Evolutionary conservation across 2,888 invertebrate genomes (phyloP), one percentile per base, ranked within the genome.

Genomic region (Eupithecia vulgata): DNA sequence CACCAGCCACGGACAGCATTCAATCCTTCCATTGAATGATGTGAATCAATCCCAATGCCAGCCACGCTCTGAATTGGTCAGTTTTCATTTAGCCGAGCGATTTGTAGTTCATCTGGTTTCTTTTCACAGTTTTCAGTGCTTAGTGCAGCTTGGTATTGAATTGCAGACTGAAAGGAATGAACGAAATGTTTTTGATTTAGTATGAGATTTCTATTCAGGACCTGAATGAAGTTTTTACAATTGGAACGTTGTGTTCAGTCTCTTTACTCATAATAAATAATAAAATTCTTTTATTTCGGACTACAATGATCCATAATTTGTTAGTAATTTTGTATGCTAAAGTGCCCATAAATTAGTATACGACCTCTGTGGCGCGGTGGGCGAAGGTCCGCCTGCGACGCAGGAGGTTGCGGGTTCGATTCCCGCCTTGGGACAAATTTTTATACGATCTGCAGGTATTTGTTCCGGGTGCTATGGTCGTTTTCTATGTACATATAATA

Each of bases 31-130:
- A 64, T 64, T 64, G 67, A 73, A 62, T 73, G 67, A 68, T 73
- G 62, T 76, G 77, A 82, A 84, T 84, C 84, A 80, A 81, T 81
- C 80, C 79, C 70, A 78, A 72, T 34, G 61, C 77, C 75, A 70
- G 68, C 73, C 52, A 57, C 21, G 48, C 48, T 52, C 75, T 37
- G 71, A 71, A 67, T 68, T 57, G 79, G 80, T 77, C 78, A 79
- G 80, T 84, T 86, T 87, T 84, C 82, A 86, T 85, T 85, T 81
- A 80, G 79, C 70, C 80, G 77, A 79, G 78, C 79, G 62, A 64
- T 64, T 64, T 64, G 35, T n/a, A 79, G 78, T 77, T 78, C 67
- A 68, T 67, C 35, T n/a, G 37, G 17, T 64, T 64, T 35, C 62
- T 37, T 61, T 61, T 34, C 57, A 57, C 25, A 4, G 15, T 59